Evolutionary conservation across 2,113 vertebrate genomes (phyloP), one percentile per base, ranked within the genome.

Genomic region (Porphyrio hochstetteri): DNA sequence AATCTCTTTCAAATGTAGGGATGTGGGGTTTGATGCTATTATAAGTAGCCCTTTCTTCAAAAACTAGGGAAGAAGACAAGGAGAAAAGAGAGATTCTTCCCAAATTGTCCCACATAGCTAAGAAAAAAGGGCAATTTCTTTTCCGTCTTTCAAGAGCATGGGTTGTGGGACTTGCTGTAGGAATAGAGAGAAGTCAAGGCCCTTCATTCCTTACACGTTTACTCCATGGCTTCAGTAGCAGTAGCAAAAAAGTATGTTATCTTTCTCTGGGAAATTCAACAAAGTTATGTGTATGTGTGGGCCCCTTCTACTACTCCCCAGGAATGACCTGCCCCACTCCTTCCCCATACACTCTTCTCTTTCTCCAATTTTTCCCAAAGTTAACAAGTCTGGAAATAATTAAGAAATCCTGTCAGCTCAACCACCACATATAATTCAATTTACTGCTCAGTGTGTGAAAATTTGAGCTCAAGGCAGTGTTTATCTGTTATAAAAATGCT

Each of bases 381-480:
- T 96, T 94, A 91, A 65, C 65, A 94, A 86, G 88, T 89, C 92
- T 96, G 91, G 95, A 94, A 97, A 92, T 95, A 94, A 94, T 96
- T 94, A 96, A 83, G 95, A 88, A 96, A 92, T 76, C 57, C 74
- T 92, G 74, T 84, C 74, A 72, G 61, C 80, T 97, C 55, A 93
- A 93, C 88, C 71, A 79, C 74, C 83, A 82, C 63, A 79, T 84
- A 67, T 95, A 96, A 94, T 94, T 96, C 60, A 95, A 95, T 96
- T 96, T 95, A 87, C 83, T 92, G 44, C 77, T 82, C 69, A 82
- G 77, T 82, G 93, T 96, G 93, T 93, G 95, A 95, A 96, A 95
- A 96, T 94, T 91, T 84, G 88, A 94, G 88, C 86, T 94, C 65
- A 91, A 86, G 92, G 83, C 91, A 77, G 28, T 82, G 69, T 93